phyloP scores from a whole-genome alignment of 2,888 invertebrate genomes.

The Thecocarcelia acutangulata region DNA sequence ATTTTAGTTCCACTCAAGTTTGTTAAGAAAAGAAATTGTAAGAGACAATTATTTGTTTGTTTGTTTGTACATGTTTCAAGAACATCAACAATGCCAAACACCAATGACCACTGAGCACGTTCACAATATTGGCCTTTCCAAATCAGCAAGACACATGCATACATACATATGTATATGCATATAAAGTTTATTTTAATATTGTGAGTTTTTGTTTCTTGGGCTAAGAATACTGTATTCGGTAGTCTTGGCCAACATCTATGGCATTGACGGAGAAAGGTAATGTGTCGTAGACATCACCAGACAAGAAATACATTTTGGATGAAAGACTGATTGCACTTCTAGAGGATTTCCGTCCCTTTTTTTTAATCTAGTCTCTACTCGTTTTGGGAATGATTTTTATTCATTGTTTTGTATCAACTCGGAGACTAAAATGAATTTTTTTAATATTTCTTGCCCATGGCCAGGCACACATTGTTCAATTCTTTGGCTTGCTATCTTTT shows the following conservation, averaged over 20 bases:
- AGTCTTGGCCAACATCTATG: constrained; percentile 27
- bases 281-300: constrained; percentile 36
- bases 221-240: no score
- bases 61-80: constrained; percentile 26
- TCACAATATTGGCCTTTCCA: constrained; percentile 60
- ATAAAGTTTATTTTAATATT: constrained; percentile 31
- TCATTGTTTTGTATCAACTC: constrained; percentile 5
- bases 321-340: constrained; percentile 51
- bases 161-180: no score
- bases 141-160: constrained; percentile 25
- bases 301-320: constrained; percentile 47
- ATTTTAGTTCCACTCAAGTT: constrained; percentile 53
- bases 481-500: no score
- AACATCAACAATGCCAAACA: constrained; percentile 53
- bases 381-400: constrained; percentile 4
- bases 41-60: constrained; percentile 56
- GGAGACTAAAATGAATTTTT: constrained; percentile 12
- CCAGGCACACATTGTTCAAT: no score
- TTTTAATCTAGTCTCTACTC: background rate
- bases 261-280: constrained; percentile 19
- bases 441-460: background rate
- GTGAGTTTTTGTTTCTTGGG: background rate
- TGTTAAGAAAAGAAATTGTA: constrained; percentile 59
- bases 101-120: constrained; percentile 66
- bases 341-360: constrained; percentile 47